These are phyloP conservation scores for Salticus scenicus DNA, from an alignment of 2,888 invertebrate genomes.

Conservation along the genomic window DNA sequence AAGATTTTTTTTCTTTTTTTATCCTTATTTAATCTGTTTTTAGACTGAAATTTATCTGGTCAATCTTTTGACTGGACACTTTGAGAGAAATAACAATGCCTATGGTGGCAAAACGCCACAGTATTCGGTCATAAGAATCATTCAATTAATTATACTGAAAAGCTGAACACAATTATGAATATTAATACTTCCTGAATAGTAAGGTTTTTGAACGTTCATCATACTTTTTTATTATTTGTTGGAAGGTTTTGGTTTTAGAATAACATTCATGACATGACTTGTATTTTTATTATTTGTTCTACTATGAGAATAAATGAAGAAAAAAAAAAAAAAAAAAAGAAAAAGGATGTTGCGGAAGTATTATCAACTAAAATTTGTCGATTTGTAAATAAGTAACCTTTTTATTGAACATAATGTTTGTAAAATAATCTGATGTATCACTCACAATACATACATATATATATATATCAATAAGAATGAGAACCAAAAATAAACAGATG, in stretches of 20 bases:
- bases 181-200: background rate
- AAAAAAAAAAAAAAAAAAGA: too few relatives aligned
- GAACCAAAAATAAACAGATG: too few relatives aligned
- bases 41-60: background rate
- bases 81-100: background rate
- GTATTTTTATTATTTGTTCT: too few relatives aligned
- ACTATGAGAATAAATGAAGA: too few relatives aligned
- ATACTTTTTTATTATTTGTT: background rate
- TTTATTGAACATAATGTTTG: too few relatives aligned
- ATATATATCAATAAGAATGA: too few relatives aligned
- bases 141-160: constrained; percentile 14
- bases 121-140: background rate
- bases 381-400: too few relatives aligned
- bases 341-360: too few relatives aligned
- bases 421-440: too few relatives aligned
- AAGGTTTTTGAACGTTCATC: background rate
- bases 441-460: too few relatives aligned
- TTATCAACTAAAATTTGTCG: too few relatives aligned
- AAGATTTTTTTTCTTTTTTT: background rate
- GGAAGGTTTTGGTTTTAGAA: background rate
- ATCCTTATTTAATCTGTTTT: background rate
- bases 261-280: too few relatives aligned
- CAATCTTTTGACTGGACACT: background rate
- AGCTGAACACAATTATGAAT: background rate
- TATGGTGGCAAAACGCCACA: constrained; percentile 2